Conservation (phyloP, 2,888 invertebrate genomes). For the Panopea generosa region DNA sequence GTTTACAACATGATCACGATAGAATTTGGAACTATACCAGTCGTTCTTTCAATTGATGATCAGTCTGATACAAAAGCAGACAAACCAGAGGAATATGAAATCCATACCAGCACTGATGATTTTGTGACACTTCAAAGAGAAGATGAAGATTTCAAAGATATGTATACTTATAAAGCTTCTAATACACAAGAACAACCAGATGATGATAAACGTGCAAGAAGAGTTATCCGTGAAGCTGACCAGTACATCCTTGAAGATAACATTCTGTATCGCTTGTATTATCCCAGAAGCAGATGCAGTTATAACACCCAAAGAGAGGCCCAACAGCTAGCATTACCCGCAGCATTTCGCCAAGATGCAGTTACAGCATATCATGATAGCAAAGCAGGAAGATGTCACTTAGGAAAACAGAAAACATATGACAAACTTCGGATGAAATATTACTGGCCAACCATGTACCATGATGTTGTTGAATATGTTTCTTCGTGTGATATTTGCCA, state of each 20-base stretch:
- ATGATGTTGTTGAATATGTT: constrained; percentile 41
- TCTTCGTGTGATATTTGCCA: constrained; percentile 43
- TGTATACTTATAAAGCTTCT: too few species aligned
- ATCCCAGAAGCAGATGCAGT: constrained; percentile 20
- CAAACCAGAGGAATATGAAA: too few species aligned
- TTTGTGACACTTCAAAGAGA: too few species aligned
- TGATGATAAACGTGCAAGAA: not conserved
- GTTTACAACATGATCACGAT: too few species aligned
- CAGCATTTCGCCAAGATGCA: constrained; percentile 22
- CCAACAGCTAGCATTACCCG: constrained; percentile 44
- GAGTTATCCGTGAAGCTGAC: constrained; percentile 3
- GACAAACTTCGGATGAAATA: constrained; percentile 24
- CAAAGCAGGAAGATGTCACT: constrained; percentile 38
- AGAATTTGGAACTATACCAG: too few species aligned
- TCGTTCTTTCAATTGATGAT: too few species aligned
- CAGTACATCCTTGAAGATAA: not conserved
- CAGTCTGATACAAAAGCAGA: too few species aligned
- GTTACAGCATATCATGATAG: constrained; percentile 41
- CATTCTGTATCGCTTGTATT: constrained; percentile 15
- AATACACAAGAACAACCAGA: not conserved
- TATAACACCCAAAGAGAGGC: constrained; percentile 16
- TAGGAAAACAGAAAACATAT: constrained; percentile 18
- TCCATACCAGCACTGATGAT: too few species aligned
- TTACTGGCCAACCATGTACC: constrained; percentile 45
- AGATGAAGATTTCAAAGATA: too few species aligned